A percentile compares a stretch with the other conserved stretches of the same genome.
Evolutionary conservation across 1,140 invertebrate species (phyloP).

Genomic region (Drosophila funebris): DNA sequence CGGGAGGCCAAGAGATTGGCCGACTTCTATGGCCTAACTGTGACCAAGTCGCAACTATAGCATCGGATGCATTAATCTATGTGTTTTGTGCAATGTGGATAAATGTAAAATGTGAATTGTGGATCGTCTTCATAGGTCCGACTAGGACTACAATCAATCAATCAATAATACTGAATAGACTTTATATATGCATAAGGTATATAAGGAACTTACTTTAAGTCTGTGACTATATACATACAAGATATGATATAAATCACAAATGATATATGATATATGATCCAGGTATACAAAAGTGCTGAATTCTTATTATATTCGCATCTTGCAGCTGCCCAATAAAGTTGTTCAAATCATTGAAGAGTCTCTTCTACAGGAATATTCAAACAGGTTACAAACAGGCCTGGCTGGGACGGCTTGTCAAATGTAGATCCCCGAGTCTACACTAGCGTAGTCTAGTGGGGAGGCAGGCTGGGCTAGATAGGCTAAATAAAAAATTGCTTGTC

Average conservation of each 20-base stretch:
- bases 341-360: conserved; percentile 33
- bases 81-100: not conserved
- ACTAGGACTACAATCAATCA: not conserved
- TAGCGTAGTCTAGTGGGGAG: not conserved
- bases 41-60: conserved; percentile 73
- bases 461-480: not conserved
- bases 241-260: not conserved
- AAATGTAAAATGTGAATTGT: not conserved
- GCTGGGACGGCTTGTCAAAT: no score
- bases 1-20: conserved; percentile 87
- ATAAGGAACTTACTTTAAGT: conserved; percentile 8
- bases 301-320: conserved; percentile 19
- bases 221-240: conserved; percentile 2
- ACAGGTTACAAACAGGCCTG: not conserved
- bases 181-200: conserved; percentile 47
- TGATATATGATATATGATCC: not conserved
- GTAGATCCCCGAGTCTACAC: not conserved
- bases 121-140: conserved; percentile 8
- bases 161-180: conserved; percentile 67
- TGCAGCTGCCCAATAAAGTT: conserved; percentile 57
- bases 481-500: not conserved
- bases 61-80: conserved; percentile 8
- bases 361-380: not conserved
- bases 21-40: conserved; percentile 66
- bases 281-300: conserved; percentile 34